Percentiles rank a stretch among this genome's conserved stretches.
phyloP scores from a whole-genome alignment of 2,888 invertebrate genomes.

The Metopia argyrocephala region DNA sequence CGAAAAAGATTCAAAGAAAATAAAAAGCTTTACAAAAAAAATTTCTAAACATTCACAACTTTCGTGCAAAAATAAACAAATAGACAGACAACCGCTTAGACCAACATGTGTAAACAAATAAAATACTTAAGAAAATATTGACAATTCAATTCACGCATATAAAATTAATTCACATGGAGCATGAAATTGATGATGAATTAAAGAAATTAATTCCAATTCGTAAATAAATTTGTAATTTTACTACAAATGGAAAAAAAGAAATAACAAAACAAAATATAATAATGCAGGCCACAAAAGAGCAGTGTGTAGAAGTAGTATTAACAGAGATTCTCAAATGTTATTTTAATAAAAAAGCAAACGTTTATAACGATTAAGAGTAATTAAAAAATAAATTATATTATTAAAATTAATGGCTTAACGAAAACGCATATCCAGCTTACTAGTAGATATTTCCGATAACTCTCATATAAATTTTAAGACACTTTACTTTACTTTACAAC shows the following conservation, averaged over 20 bases:
- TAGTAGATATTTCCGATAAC: no score
- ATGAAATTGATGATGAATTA: constrained; percentile 68
- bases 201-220: constrained; percentile 66
- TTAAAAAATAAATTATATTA: no score
- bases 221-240: constrained; percentile 24
- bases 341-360: no score
- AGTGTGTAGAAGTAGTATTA: not conserved
- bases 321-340: not conserved
- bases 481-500: no score
- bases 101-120: constrained; percentile 1
- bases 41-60: not conserved
- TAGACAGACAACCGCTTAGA: not conserved
- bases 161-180: no score
- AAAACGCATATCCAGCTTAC: no score
- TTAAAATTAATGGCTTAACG: no score
- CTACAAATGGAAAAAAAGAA: constrained; percentile 17
- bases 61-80: not conserved
- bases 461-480: no score
- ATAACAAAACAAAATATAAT: not conserved
- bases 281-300: not conserved
- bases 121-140: constrained; percentile 43
- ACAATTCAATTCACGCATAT: constrained; percentile 50
- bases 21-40: no score
- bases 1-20: no score
- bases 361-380: no score